Base-by-base conservation (phyloP, 2,888 invertebrate species). In the Elaeidobius kamerunicus region DNA sequence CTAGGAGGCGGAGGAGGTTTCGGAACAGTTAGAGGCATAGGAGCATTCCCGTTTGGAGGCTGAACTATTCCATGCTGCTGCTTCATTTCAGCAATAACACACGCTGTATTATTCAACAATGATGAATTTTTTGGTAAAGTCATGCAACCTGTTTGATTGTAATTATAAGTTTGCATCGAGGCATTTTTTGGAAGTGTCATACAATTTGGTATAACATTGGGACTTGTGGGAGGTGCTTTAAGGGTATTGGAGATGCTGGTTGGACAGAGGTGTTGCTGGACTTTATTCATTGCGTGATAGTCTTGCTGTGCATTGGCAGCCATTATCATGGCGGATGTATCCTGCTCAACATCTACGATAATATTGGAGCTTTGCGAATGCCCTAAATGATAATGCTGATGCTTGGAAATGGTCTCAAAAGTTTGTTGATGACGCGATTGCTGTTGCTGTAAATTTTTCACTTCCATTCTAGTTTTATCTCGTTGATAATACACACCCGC, bases 401-500 rank as follows among this genome's bases (percentile, higher is more conserved):
- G 88, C 65, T 88, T 87, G 1, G 85, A 84, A 62, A 88, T 85
- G 34, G 87, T 86, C 66, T 88, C 88, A 65, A 88, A 88, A 43
- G 71, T 70, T 12, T 71, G 67, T 64, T 77, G 77, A 62, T 78
- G 85, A 61, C 86, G 81, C 63, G 84, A 81, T 64, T 87, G 86
- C 68, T 88, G 87, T 67, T 88, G 86, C 68, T 90, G 88, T 53
- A 84, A 70, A 39, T 79, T 80, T 71, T 89, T 89, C 38, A 88
- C 88, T 71, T 90, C 89, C 65, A 87, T 78, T 60, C 86, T 77
- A 41, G 86, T 85, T 73, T 88, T 87, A 65, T 85, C 85, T 45
- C 85, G 71, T 69, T 91, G 90, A 69, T 90, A 90, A 71, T 89
- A 91, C 6, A 91, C 87, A 2, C 88, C 88, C 43, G 88, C 89